Base-by-base conservation (phyloP, 2,113 vertebrate species). In the Puntigrus tetrazona region DNA sequence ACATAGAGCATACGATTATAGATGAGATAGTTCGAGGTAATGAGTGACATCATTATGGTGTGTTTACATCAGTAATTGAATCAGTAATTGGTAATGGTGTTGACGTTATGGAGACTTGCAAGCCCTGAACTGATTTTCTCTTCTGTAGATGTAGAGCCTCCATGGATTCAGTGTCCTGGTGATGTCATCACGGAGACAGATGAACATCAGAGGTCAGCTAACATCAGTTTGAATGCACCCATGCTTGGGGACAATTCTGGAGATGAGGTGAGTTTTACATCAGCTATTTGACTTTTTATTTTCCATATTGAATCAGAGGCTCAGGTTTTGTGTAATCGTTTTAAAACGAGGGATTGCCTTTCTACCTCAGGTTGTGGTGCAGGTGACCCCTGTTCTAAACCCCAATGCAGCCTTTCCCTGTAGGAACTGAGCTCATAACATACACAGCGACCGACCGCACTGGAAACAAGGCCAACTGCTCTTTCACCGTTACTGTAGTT, bases 401-500 rank as follows among this genome's bases (percentile, higher is more conserved):
- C 96, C 97, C 7, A 96, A n/a, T 97, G 0, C 96, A 96, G 88
- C 94, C 97, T 85, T 94, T 99, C 76, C 97, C 97, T 55, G 94
- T 98, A 78, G 98, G 98, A 0, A 94, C 94, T 57, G 94, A 96
- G 88, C 91, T 88, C 45, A 93, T 99, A 89, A 97, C 95, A 7
- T 99, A 99, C 88, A 95, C 93, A 2, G 97, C 96, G 0, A 89
- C 84, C 0, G 98, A 99, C 90, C 94, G 87, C 67, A 92, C 96
- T 0, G 92, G 95, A 80, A 99, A 98, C 91, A 94, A 95, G 83
- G 97, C 95, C 90, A 97, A 95, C 92, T 99, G 98, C 86, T 96
- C 96, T 18, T 98, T 99, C 92, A 95, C 83, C 0, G 91, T 98
- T 89, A 97, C 93, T 16, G 95, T 98, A 88, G 92, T 97, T 20